phyloP scores from a whole-genome alignment of 2,113 vertebrate genomes.

The Pollachius pollachius region DNA sequence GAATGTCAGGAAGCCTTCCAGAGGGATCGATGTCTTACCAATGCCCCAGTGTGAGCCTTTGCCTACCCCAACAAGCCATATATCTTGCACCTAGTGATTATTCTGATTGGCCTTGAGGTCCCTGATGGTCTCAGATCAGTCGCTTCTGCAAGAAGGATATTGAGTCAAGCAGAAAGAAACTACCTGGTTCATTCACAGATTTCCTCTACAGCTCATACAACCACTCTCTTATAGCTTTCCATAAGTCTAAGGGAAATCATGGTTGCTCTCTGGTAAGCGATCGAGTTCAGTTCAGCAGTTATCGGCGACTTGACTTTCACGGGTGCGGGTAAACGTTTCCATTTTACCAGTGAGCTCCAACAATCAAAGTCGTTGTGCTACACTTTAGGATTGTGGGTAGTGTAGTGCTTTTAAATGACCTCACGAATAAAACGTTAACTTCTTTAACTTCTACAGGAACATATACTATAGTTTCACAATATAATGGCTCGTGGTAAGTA shows the following conservation, averaged over 20 bases:
- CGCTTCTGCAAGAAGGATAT: background rate
- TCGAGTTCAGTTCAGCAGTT: too few species aligned
- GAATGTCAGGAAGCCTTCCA: slow-evolving; percentile 1
- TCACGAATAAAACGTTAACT: too few species aligned
- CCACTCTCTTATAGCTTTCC: too few species aligned
- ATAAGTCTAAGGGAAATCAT: too few species aligned
- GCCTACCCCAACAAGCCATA: slow-evolving; percentile 6
- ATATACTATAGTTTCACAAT: too few species aligned
- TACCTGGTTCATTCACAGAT: background rate
- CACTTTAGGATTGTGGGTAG: background rate
- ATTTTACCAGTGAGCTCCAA: too few species aligned
- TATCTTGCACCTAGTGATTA: slow-evolving; percentile 1
- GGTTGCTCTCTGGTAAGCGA: too few species aligned
- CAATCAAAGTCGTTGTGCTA: too few species aligned
- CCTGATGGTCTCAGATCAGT: slow-evolving; percentile 1
- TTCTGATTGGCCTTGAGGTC: background rate
- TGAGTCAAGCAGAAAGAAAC: background rate
- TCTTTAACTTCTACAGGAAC: too few species aligned
- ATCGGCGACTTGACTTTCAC: too few species aligned
- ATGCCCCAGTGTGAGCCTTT: slow-evolving; percentile 5
- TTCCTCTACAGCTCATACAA: background rate
- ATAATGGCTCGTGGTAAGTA: background rate
- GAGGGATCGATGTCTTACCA: background rate
- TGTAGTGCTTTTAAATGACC: background rate
- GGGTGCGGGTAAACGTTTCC: too few species aligned